Base-by-base conservation (phyloP, 30 jellyfish, hydroid and myxozoan species). In the Kudoa iwatai region DNA sequence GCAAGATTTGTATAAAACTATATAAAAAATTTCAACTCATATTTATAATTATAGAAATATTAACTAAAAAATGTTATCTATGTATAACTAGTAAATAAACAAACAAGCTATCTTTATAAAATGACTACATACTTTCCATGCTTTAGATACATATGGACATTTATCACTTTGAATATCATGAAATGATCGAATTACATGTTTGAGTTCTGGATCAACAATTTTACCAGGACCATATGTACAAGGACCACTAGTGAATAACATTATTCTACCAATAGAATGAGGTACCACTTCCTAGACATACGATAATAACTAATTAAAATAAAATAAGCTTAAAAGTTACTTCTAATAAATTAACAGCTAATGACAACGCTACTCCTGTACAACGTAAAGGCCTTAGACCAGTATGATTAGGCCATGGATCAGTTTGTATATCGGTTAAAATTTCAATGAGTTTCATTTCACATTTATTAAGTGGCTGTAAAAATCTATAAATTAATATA, bases 171-270 rank as follows among this genome's bases (percentile, higher is more conserved):
- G 84, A 17, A 79, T 48, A 36, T 79, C 96, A 46, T 79, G 96
- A 64, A 61, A 85, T 0, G 96, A 79, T 2, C 96, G 79, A 54
- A 79, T 79, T 22, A 79, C 88, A 45, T 79, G 64, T 52, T 79
- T 79, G 53, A 79, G 45, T 33, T 79, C 96, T 33, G 64, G 45
- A 23, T 79, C 89, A 56, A 79, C 65, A 17, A 79, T 55, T 84
- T 61, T 62, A 2, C 96, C 96, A 24, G 96, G 96, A 14, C 96
- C 96, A 84, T 61, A 42, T 18, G 98, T 63, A 60, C 89, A 63
- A 17, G 98, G 98, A 18, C 98, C 98, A 47, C 98, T 88, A 38
- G 65, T 67, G 50, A 79, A 79, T 66, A 51, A 40, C 88, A 79
- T 56, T 33, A 79, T 61, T 15, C 98, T 40, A 3, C 79, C 98